These are phyloP conservation scores for Acronicta leporina DNA, from an alignment of 2,888 invertebrate genomes.

Conservation along the genomic window DNA sequence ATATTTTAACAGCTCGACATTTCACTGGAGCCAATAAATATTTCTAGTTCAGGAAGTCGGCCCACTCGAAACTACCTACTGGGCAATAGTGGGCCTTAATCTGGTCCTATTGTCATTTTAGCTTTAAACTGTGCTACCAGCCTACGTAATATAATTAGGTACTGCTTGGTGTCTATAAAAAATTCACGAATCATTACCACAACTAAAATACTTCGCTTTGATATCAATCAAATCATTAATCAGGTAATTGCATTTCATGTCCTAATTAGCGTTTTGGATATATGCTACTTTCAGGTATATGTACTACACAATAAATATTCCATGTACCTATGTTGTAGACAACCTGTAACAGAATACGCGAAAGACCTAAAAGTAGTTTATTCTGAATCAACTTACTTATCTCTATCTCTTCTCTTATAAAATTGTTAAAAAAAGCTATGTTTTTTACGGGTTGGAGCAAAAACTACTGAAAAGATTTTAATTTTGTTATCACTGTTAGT, in stretches of 20 bases:
- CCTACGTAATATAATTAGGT: conserved; percentile 46
- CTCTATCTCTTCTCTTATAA: too few relatives aligned
- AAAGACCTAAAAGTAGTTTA: too few relatives aligned
- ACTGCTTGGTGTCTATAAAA: neutral
- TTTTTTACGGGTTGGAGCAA: too few relatives aligned
- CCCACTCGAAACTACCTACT: conserved; percentile 34
- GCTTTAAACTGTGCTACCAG: conserved; percentile 66
- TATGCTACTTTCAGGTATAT: too few relatives aligned
- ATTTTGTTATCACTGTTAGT: too few relatives aligned
- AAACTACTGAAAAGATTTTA: too few relatives aligned
- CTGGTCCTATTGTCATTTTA: conserved; percentile 63
- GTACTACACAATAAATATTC: too few relatives aligned
- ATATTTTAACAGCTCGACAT: conserved; percentile 36
- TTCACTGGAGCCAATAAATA: conserved; percentile 47
- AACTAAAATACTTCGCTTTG: conserved; percentile 4
- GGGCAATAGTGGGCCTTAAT: conserved; percentile 57
- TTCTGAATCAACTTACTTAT: too few relatives aligned
- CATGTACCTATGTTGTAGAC: too few relatives aligned
- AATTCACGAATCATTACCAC: conserved; percentile 2
- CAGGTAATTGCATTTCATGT: neutral
- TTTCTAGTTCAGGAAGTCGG: conserved; percentile 51
- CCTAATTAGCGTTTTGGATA: neutral
- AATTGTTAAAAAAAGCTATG: too few relatives aligned
- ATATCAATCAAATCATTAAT: neutral
- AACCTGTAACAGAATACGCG: too few relatives aligned